Evolutionary conservation across 2,888 invertebrate genomes (phyloP).

Genomic region (Anoncus sp.): DNA sequence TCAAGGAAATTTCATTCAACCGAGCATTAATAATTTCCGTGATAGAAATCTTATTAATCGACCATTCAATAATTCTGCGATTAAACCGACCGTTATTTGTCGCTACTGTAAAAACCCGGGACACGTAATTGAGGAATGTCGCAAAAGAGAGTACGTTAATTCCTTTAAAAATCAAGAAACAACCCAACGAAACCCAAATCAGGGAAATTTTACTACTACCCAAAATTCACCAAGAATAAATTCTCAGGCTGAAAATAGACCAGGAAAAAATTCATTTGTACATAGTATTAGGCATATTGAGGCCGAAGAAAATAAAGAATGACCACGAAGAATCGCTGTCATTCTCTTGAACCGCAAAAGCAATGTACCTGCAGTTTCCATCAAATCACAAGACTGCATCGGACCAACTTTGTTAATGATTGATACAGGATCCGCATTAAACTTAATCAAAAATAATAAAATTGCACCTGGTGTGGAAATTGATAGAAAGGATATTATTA

Average conservation of each 20-base stretch:
- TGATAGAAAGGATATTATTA: slow-evolving; percentile 13
- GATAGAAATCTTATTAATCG: neutral
- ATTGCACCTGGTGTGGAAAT: slow-evolving; percentile 9
- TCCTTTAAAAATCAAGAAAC: neutral
- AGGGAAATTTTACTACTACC: neutral
- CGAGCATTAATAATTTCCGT: neutral
- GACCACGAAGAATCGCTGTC: slow-evolving; percentile 5
- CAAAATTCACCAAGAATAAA: neutral
- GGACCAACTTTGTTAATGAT: slow-evolving; percentile 40
- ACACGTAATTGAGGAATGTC: slow-evolving; percentile 27
- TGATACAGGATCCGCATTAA: slow-evolving; percentile 34
- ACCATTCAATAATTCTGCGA: neutral
- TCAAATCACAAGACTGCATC: neutral
- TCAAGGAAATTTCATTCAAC: neutral
- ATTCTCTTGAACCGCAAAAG: slow-evolving; percentile 27
- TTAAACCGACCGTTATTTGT: neutral
- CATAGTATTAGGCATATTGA: neutral
- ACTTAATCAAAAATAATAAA: slow-evolving; percentile 26
- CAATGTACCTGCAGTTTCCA: slow-evolving; percentile 28
- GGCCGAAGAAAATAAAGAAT: neutral
- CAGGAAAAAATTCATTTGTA: neutral
- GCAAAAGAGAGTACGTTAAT: slow-evolving; percentile 29
- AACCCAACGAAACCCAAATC: neutral
- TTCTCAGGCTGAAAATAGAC: neutral
- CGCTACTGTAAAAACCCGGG: slow-evolving; percentile 32